Base-by-base conservation (phyloP, 2,797 vertebrate species). In the Spinibarbus caldwelli region DNA sequence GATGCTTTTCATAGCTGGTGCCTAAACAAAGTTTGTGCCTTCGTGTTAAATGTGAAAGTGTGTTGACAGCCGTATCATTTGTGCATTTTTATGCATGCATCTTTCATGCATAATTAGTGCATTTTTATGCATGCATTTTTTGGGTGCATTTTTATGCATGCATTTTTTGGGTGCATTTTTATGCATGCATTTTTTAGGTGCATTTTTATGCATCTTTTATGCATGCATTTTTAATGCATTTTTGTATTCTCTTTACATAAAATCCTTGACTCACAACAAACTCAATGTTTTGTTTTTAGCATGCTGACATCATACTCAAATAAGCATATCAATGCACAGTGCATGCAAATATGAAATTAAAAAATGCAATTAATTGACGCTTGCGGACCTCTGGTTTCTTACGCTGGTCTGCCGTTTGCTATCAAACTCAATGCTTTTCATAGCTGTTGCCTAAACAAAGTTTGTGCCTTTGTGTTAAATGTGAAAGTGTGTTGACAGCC, bases 391-490 rank as follows among this genome's bases (percentile, higher is more conserved):
- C 62, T 19, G 7, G 1, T 34, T 66, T 19, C 4, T 34, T 31
- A 4, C 29, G 8, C 29, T 19, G 21, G 0, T 70, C 21, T 70
- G 36, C 12, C 1, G 29, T 47, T 45, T 72, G 70, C 41, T 47
- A 2, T 47, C 70, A 73, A 19, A 73, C 41, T 7, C 0, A 1
- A 73, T 45, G 70, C 43, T 47, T 47, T 72, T 72, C n/a, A 47
- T 15, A 72, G 41, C 41, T 29, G 15, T 47, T 47, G 26, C 43
- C 70, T 73, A 31, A 73, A 73, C 8, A 29, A 47, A 73, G n/a
- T 11, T 73, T 73, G 41, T 45, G 70, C n/a, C 6, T 72, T 72
- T 72, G 67, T 68, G 70, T 47, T 29, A 10, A 29, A 73, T 47
- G 70, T 73, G 41, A 73, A 47, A 45, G n/a, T 3, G 8, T 73